Base-by-base conservation (phyloP, 2,888 invertebrate species). In the Listrodromus nycthemerus region DNA sequence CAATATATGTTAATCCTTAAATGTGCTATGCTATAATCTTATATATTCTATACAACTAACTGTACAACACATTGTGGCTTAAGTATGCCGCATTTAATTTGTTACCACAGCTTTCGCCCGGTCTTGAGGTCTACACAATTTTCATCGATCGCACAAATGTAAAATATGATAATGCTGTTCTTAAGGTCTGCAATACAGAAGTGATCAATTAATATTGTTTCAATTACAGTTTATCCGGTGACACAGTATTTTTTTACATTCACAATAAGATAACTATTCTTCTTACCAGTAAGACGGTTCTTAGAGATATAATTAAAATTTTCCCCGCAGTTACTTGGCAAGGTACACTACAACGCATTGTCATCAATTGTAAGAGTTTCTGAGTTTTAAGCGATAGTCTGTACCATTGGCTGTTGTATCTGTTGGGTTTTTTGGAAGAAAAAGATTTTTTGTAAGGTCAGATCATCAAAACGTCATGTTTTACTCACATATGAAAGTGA, bases 281-380 rank as follows among this genome's bases (percentile, higher is more conserved):
- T 50, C 61, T 79, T 21, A 80, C 80, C 73, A 37, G 13, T 7
- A 33, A 21, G 13, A 80, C 73, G 67, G 24, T 80, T 24, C 45
- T 58, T 10, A 80, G 6, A 10, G 66, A 74, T 67, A 80, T 66
- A 24, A 67, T 58, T n/a, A 30, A 74, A 8, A 80, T 45, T 21
- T 66, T 45, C 21, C 80, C 80, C 7, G 61, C 65, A 13, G 80
- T 80, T n/a, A 80, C n/a, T 16, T 41, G 21, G 37, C 73, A 66
- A 19, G 80, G 73, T 58, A n/a, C 24, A n/a, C 37, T 41, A 21
- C 73, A 66, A 48, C 73, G 65, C 58, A 80, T 66, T 7, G n/a
- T 58, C 16, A 80, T 30, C 0, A 48, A 5, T 6, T 21, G 37
- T 1, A 80, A 10, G 13, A 80, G 73, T 52, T 74, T 80, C 24